Base-by-base conservation (phyloP, 2,888 invertebrate genomes). In the Erpobdella octoculata region DNA sequence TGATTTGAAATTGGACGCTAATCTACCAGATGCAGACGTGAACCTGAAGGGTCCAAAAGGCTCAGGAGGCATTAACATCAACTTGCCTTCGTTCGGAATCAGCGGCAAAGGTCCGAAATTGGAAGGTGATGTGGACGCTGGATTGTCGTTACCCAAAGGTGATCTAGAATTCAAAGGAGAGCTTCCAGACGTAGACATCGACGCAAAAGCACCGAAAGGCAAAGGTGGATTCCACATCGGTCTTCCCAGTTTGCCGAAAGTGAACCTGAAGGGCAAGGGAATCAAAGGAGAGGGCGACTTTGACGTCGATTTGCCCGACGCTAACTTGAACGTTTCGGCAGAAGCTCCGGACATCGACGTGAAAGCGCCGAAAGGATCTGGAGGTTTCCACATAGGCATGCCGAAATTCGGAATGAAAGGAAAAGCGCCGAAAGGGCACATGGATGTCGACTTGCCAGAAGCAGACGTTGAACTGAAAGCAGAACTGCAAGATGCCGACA, bases 201-300 rank as follows among this genome's bases (percentile, higher is more conserved):
- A 41, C 41, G 21, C 65, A 25, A 71, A 71, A 33, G 46, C 41
- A 31, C 71, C 71, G 21, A 71, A 65, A 48, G 71, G 48, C 9
- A 35, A 12, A 18, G 71, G 71, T 2, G 71, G 71, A 31, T 65
- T 70, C 31, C 61, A 70, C 9, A 37, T 70, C 38, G 62, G 62
- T n/a, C n/a, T n/a, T 41, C 41, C 18, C 41, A 18, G 41, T 12
- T 31, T 71, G 48, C 71, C 71, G 31, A 65, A 64, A 21, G 64
- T 71, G 28, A 65, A 65, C 12, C 1, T 71, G 12, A 71, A 71
- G 48, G 71, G 71, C 21, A 71, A 71, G 25, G 71, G 48, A 6
- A 18, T 38, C 18, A 71, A 71, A 41, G 71, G 71, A 15, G 68
- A 68, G 8, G 65, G 28, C 6, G 48, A 33, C 31, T 41, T 70